Conservation (phyloP, 2,888 invertebrate species). For the Poecilobothrus nobilitatus region DNA sequence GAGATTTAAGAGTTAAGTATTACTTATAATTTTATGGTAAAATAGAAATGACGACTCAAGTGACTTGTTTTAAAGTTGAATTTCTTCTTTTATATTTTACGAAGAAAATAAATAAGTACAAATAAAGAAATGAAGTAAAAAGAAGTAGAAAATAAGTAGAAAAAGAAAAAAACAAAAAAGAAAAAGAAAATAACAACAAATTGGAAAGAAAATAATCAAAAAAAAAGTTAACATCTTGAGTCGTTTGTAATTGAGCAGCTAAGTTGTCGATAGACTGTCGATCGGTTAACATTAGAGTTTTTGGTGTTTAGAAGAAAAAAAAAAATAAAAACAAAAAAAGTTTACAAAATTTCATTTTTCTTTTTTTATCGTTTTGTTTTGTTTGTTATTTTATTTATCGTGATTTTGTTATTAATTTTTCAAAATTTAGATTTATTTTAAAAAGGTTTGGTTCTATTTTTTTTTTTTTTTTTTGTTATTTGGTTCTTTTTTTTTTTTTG, state of each 20-base stretch:
- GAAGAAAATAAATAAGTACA: not conserved
- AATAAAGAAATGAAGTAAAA: no score
- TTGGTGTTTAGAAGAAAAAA: no score
- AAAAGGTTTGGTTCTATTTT: no score
- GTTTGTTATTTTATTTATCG: no score
- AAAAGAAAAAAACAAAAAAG: not conserved
- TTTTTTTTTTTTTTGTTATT: no score
- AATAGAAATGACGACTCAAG: not conserved
- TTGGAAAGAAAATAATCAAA: not conserved
- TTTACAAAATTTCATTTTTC: no score
- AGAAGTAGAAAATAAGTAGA: not conserved
- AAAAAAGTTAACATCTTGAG: not conserved
- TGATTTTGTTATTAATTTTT: no score
- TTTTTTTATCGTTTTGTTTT: no score
- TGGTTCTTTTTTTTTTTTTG: no score
- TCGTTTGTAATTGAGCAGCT: not conserved
- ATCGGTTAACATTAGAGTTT: not conserved
- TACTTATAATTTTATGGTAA: not conserved
- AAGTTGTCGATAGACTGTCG: conserved; percentile 6
- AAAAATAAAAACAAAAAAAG: no score
- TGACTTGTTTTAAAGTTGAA: conserved; percentile 1
- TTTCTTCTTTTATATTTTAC: not conserved
- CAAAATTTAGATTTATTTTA: no score
- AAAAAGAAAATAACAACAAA: not conserved
- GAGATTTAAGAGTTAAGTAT: no score